Evolutionary conservation across 2,888 invertebrate genomes (phyloP).

Genomic region (Bruchidius siliquastri): DNA sequence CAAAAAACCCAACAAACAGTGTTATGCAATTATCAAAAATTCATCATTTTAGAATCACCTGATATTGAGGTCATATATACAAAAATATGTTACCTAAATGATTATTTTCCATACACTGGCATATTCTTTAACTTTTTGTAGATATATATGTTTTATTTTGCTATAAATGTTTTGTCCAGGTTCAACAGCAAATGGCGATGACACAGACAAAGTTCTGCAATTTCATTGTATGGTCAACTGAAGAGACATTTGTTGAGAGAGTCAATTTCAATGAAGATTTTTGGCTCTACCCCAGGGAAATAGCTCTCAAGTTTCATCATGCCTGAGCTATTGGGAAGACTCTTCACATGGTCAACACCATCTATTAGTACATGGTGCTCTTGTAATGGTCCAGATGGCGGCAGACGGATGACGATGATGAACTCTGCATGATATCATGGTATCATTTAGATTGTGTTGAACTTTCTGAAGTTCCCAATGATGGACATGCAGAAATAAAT

Average conservation of each 20-base stretch:
- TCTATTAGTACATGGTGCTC: constrained; percentile 9
- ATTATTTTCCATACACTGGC: too few relatives aligned
- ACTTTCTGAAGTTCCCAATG: constrained; percentile 4
- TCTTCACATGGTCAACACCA: constrained; percentile 10
- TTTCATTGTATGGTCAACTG: constrained; percentile 16
- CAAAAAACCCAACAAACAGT: too few relatives aligned
- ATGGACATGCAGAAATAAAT: too few relatives aligned
- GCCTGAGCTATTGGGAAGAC: constrained; percentile 16
- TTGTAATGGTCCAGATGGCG: constrained; percentile 12
- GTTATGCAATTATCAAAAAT: too few relatives aligned
- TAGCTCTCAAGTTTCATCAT: constrained; percentile 11
- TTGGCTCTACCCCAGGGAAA: constrained; percentile 4
- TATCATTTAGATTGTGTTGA: constrained; percentile 94
- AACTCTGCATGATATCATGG: constrained; percentile 86
- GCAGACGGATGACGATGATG: constrained; percentile 59
- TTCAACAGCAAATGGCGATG: constrained; percentile 9
- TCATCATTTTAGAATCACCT: too few relatives aligned
- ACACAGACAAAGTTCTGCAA: constrained; percentile 12
- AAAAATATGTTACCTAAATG: too few relatives aligned
- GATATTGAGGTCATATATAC: too few relatives aligned
- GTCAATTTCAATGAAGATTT: constrained; percentile 12
- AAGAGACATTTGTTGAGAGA: constrained; percentile 8
- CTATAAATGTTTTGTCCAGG: too few relatives aligned
- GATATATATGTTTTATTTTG: too few relatives aligned
- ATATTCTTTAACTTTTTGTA: too few relatives aligned